Conservation (phyloP, 2,888 invertebrate genomes). For the Yponomeuta plumbellus region DNA sequence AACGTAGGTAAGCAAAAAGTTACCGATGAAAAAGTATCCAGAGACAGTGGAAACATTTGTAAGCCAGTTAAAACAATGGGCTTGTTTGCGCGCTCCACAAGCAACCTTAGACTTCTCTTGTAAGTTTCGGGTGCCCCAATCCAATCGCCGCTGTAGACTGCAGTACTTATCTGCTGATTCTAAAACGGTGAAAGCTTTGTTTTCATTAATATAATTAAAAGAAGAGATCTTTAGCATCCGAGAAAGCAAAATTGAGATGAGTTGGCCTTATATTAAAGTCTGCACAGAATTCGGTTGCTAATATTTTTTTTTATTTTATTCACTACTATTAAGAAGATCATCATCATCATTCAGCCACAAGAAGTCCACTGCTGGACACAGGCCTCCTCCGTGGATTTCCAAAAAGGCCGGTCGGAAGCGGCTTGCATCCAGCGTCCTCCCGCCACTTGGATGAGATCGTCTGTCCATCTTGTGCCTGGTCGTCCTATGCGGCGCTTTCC, state of each 20-base stretch:
- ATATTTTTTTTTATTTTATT: too few species aligned
- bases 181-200: conserved; percentile 29
- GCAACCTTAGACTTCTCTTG: conserved; percentile 42
- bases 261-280: neutral
- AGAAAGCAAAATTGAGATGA: neutral
- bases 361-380: too few species aligned
- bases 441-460: too few species aligned
- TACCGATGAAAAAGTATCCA: conserved; percentile 49
- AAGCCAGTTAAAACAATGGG: conserved; percentile 43
- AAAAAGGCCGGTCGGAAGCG: too few species aligned
- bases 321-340: too few species aligned
- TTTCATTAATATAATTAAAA: conserved; percentile 14
- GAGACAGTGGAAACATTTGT: conserved; percentile 47
- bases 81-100: conserved; percentile 42
- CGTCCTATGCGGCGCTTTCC: too few species aligned
- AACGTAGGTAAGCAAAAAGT: neutral
- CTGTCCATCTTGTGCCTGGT: too few species aligned
- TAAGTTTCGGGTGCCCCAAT: conserved; percentile 41
- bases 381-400: too few species aligned
- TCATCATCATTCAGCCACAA: too few species aligned
- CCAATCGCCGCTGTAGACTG: conserved; percentile 54
- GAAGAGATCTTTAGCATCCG: conserved; percentile 16
- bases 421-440: too few species aligned
- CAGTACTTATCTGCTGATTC: conserved; percentile 43
- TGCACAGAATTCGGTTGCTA: too few species aligned